Evolutionary conservation across 2,113 vertebrate species (phyloP).

Genomic region (Trichomycterus rosablanca): DNA sequence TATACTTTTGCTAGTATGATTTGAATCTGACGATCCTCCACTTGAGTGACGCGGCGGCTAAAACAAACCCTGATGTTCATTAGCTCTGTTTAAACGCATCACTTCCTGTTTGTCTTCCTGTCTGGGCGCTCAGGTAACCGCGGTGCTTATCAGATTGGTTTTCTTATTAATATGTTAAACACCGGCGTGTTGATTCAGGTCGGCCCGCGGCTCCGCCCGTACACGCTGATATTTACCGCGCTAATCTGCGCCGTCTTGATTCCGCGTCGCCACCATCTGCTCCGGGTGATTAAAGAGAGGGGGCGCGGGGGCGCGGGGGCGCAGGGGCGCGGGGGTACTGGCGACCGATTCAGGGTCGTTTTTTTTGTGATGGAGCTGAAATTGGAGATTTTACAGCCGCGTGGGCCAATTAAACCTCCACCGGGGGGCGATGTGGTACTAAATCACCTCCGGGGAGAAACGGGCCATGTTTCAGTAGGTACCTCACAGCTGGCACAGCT

Average conservation of each 20-base stretch:
- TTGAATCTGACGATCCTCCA: neutral
- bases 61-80: slow-evolving; percentile 25
- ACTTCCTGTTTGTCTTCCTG: slow-evolving; percentile 30
- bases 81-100: slow-evolving; percentile 17
- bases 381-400: slow-evolving; percentile 9
- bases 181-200: slow-evolving; percentile 40
- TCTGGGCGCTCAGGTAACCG: slow-evolving; percentile 27
- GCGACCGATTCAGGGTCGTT: slow-evolving; percentile 14
- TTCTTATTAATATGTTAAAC: slow-evolving; percentile 52
- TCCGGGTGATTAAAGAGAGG: slow-evolving; percentile 3
- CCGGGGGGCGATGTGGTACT: neutral
- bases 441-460: neutral
- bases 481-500: neutral
- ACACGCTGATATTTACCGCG: slow-evolving; percentile 36
- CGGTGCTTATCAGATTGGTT: slow-evolving; percentile 42
- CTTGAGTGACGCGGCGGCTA: slow-evolving; percentile 12
- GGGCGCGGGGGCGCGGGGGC: neutral
- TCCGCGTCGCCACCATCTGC: neutral
- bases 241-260: slow-evolving; percentile 27
- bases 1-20: neutral
- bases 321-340: too few species aligned
- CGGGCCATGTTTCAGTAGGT: neutral
- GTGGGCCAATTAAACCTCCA: neutral
- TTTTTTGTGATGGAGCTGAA: neutral
- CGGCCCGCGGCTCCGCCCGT: slow-evolving; percentile 24